Evolutionary conservation across 2,888 invertebrate species (phyloP), one percentile per base, ranked within the genome.

Genomic region (Onthophagus sagittarius): DNA sequence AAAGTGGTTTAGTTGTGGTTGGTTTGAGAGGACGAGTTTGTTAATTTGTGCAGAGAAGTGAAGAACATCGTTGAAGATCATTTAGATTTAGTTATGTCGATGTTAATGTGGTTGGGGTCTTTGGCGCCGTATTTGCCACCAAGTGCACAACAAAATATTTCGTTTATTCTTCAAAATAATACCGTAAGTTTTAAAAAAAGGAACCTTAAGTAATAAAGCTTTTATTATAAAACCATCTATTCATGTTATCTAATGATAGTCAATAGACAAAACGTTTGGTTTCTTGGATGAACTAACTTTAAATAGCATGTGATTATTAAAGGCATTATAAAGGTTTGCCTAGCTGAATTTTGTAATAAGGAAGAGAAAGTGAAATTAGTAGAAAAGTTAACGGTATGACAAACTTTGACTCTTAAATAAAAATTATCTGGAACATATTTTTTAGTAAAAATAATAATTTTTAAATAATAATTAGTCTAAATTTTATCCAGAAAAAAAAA

Each of bases 41-140:
- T 67, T 67, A 67, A 31, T 67, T 67, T 9, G 67, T 31, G 67
- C n/a, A 13, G 31, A 14, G 67, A 31, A n/a, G 23, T 67, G 67
- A 15, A 15, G 23, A 32, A 67, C 5, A 32, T 67, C n/a, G 67
- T 32, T 67, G 15, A 32, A 67, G 15, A 31, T n/a, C 15, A 67
- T 67, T 67, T 67, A 67, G 67, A 31, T 67, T n/a, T 67, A 31
- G 67, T 67, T 5, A 31, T 67, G 67, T 67, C 67, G 31, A 23
- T 67, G 67, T 67, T 67, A 32, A 31, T 23, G 23, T 67, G 67
- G 67, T 23, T 67, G 31, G 67, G 32, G n/a, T 31, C 67, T 32
- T 67, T 67, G 67, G 32, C 31, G 11, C 67, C 67, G 4, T 67
- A 67, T 32, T 32, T 67, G 32, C 67, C 67, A 23, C 67, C 23